Percentiles rank a stretch among this genome's conserved stretches.
These are phyloP conservation scores for Argyresthia albistria DNA, from an alignment of 2,888 invertebrate genomes.

Conservation along the genomic window DNA sequence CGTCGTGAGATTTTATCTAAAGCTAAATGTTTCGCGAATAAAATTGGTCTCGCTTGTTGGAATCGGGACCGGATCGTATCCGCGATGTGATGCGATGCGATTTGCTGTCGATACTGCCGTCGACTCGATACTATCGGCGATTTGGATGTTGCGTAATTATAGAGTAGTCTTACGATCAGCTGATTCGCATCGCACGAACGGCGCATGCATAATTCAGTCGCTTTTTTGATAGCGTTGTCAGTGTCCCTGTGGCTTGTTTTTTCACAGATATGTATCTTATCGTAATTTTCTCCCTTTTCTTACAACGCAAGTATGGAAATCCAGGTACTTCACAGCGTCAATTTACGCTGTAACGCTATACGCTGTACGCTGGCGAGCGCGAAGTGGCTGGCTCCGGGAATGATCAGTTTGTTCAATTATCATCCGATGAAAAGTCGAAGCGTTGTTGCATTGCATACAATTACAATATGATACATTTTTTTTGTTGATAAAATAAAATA, in stretches of 20 bases:
- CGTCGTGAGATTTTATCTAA: conserved; percentile 51
- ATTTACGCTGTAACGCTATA: too few relatives aligned
- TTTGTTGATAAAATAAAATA: too few relatives aligned
- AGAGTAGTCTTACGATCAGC: conserved; percentile 33
- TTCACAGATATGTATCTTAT: too few relatives aligned
- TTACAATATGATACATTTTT: too few relatives aligned
- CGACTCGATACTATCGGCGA: conserved; percentile 37
- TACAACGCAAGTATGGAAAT: too few relatives aligned
- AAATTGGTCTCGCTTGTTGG: conserved; percentile 61
- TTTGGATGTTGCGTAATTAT: conserved; percentile 55
- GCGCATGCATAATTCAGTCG: conserved; percentile 38
- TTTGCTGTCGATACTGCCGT: conserved; percentile 35
- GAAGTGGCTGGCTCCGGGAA: too few relatives aligned
- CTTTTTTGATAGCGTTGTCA: conserved; percentile 10
- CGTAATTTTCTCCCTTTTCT: too few relatives aligned
- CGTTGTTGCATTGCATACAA: too few relatives aligned
- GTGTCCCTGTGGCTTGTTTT: neutral
- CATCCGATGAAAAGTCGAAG: too few relatives aligned
- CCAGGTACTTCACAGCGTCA: too few relatives aligned
- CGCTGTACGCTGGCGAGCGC: too few relatives aligned
- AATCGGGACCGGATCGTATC: conserved; percentile 42
- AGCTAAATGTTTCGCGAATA: conserved; percentile 65
- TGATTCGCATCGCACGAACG: conserved; percentile 39
- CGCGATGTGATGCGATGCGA: conserved; percentile 25
- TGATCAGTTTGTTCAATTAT: too few relatives aligned